Percentiles rank a stretch among this genome's conserved stretches.
Evolutionary conservation across 2,888 invertebrate species (phyloP).

Genomic region (Petrolisthes cinctipes): DNA sequence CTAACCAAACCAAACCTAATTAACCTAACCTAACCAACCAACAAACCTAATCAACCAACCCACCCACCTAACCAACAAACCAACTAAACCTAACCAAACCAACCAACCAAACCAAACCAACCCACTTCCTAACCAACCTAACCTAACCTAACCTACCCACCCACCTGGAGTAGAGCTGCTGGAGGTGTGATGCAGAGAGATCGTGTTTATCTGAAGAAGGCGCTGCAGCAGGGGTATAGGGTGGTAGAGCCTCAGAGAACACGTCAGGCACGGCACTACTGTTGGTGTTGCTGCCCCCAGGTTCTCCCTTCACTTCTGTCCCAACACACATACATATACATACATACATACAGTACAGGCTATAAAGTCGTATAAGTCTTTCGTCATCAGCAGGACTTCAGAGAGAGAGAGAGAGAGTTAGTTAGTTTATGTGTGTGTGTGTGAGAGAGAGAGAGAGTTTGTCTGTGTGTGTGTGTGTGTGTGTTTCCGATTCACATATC

Average conservation of each 20-base stretch:
- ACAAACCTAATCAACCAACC: too few species aligned
- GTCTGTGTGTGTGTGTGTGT: too few species aligned
- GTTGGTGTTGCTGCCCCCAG: not conserved
- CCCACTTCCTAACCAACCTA: not conserved
- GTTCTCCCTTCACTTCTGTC: slow-evolving; percentile 51
- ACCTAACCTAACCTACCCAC: not conserved
- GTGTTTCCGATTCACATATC: too few species aligned
- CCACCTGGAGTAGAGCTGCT: slow-evolving; percentile 58
- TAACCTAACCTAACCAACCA: too few species aligned
- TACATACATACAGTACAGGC: not conserved
- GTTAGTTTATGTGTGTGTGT: not conserved
- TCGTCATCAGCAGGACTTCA: too few species aligned
- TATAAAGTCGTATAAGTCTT: too few species aligned
- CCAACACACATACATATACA: not conserved
- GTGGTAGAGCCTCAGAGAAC: slow-evolving; percentile 52
- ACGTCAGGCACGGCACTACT: slow-evolving; percentile 30
- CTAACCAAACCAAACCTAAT: too few species aligned
- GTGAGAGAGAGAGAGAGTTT: not conserved
- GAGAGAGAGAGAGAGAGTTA: not conserved
- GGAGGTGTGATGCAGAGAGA: slow-evolving; percentile 61
- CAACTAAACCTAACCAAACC: too few species aligned
- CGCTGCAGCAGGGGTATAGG: slow-evolving; percentile 38
- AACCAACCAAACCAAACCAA: too few species aligned
- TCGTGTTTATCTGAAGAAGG: slow-evolving; percentile 48
- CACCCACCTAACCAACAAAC: too few species aligned